Base-by-base conservation (phyloP, 1,140 invertebrate genomes). In the Apocrypta bakeri region DNA sequence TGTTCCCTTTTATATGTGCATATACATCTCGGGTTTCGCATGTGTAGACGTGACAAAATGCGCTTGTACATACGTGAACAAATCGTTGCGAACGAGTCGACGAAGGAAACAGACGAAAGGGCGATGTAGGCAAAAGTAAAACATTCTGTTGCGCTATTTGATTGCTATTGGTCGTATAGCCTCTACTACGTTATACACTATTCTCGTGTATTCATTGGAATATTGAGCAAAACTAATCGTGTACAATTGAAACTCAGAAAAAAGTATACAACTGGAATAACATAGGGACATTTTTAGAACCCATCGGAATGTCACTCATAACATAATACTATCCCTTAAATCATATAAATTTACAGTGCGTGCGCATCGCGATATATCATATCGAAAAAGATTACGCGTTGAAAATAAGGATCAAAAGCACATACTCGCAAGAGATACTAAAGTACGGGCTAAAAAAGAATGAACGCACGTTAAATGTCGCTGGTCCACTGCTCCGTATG, bases 401-500 rank as follows among this genome's bases (percentile, higher is more conserved):
- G 69, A 77, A 61, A 33, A 61, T 63, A 2, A n/a, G 17, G 37
- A 25, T 29, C 29, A 29, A 33, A 69, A 75, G 40, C 21, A 29
- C 69, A 42, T n/a, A 63, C 61, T 76, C 64, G 61, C 25, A 29
- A 25, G 33, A 69, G 61, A 37, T 33, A n/a, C 42, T 1, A 1
- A 6, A n/a, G 21, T 33, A 71, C 29, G 33, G 31, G 33, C 11
- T 33, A 6, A 24, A 33, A 21, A 29, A 27, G 42, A 29, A 42
- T 17, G 31, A 21, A 3, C 61, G 66, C 68, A 74, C 42, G 83
- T 84, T 81, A 81, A 84, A 81, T 27, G 77, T 78, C 75, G 74
- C 37, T 84, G 78, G 73, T 42, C 29, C 27, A 76, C 48, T 37
- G 64, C 79, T 86, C 83, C 79, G 84, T 56, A 85, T 85, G 85